These are phyloP conservation scores for Tetragonula clypearis DNA, from an alignment of 1,140 invertebrate species.

Conservation along the genomic window DNA sequence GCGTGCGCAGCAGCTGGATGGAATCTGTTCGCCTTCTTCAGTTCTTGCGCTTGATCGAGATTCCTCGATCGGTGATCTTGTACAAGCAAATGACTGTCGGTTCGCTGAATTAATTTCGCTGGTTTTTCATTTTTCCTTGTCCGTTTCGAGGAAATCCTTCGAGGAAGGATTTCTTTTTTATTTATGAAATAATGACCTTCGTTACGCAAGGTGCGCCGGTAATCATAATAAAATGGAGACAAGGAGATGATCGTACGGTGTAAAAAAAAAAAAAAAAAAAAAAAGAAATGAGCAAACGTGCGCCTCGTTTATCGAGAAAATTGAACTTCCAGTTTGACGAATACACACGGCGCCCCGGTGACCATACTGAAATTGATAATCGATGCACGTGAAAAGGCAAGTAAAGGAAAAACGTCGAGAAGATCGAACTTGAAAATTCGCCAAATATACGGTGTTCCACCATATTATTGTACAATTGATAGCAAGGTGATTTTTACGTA, in stretches of 20 bases:
- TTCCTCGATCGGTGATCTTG: neutral
- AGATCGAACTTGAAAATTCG: neutral
- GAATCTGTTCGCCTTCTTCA: slow-evolving; percentile 3
- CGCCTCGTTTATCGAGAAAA: no score
- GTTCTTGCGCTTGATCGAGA: neutral
- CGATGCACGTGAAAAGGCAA: neutral
- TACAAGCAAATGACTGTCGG: neutral
- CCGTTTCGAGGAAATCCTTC: neutral
- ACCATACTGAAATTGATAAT: neutral
- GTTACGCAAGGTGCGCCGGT: neutral
- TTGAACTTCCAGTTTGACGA: no score
- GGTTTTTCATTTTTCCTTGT: neutral
- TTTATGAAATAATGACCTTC: neutral
- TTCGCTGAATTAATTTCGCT: neutral
- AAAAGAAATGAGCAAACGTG: no score
- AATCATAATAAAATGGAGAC: no score
- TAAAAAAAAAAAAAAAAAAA: no score
- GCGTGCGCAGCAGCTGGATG: neutral
- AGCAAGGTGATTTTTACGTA: no score
- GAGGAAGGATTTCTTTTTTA: no score
- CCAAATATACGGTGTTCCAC: no score
- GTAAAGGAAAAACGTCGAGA: neutral
- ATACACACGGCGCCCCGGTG: accelerated
- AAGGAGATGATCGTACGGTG: no score
- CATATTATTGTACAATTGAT: no score